Evolutionary conservation across 2,797 vertebrate genomes (phyloP), one percentile per base, ranked within the genome.

Genomic region (Cuniculus paca): DNA sequence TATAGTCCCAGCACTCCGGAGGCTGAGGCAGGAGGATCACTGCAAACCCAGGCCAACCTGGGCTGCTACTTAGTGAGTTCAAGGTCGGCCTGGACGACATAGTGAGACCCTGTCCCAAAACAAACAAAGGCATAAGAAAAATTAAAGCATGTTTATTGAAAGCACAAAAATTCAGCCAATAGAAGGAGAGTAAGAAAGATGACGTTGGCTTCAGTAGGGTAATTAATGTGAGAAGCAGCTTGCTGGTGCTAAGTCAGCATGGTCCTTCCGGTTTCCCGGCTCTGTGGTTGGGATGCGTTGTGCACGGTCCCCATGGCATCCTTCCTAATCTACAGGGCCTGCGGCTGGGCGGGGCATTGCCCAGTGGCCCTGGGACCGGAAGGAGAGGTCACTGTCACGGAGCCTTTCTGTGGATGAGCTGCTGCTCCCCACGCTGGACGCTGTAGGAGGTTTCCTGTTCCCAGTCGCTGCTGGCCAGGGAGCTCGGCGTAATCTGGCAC

Each of bases 151-250:
- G 75, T 82, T 63, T 94, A 54, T 78, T 60, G 72, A 95, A 91
- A 65, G 16, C 22, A 81, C 52, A 91, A 87, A 91, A 39, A 61
- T 39, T n/a, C 36, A 88, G 6, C 3, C 0, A 1, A 31, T 81
- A 65, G 54, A 31, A 11, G 19, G n/a, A 65, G 31, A 20, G 20
- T 31, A 34, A 0, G 4, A 80, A 82, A 89, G 63, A 77, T 93
- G 24, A 72, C 82, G 75, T 65, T 90, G 61, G 5, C 72, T 93
- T 96, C 78, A 72, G 5, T 31, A 90, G 77, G 63, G 81, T 90
- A 79, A 79, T 83, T 96, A 96, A 89, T 50, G 93, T 58, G 26
- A 90, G 61, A 95, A 90, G 26, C 90, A 39, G 79, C 72, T 90
- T 95, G 86, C 61, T 63, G 39, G 92, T 94, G 91, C 70, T 91